phyloP scores from a whole-genome alignment of 2,113 vertebrate genomes.

The Sisor rabdophorus region DNA sequence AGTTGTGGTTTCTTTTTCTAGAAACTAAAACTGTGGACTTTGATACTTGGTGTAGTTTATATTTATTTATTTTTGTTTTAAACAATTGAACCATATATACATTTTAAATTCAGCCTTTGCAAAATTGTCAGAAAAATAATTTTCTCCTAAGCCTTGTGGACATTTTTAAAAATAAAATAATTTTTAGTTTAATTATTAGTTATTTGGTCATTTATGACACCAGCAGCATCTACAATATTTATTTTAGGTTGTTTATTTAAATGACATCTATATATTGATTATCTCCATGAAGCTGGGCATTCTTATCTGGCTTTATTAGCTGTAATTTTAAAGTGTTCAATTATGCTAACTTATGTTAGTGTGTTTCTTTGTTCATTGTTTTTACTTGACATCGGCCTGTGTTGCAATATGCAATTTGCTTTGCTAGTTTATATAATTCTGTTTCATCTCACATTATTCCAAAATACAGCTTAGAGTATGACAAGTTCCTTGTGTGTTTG shows the following conservation, averaged over 20 bases:
- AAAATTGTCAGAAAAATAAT: neutral
- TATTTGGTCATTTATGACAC: too few relatives aligned
- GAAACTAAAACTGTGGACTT: slow-evolving; percentile 22
- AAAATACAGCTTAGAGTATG: neutral
- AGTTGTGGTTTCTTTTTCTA: slow-evolving; percentile 12
- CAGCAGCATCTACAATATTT: slow-evolving; percentile 19
- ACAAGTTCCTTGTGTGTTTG: slow-evolving; percentile 31
- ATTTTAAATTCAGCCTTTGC: neutral
- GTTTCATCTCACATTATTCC: neutral
- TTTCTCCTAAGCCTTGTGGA: neutral
- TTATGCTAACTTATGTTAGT: slow-evolving; percentile 25
- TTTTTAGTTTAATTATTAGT: neutral
- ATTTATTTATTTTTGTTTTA: slow-evolving; percentile 16
- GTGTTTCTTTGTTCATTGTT: slow-evolving; percentile 8
- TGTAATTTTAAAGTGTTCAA: slow-evolving; percentile 33
- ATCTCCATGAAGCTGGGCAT: neutral
- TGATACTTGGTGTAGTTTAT: slow-evolving; percentile 2
- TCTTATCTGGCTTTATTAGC: slow-evolving; percentile 1
- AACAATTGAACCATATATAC: neutral
- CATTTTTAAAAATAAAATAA: neutral
- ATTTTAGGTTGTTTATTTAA: slow-evolving; percentile 10
- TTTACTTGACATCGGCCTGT: neutral
- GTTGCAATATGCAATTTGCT: slow-evolving; percentile 2
- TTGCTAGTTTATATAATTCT: slow-evolving; percentile 17
- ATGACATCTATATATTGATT: neutral